phyloP scores from a whole-genome alignment of 2,888 invertebrate species.

The Cataglyphis albicans region DNA sequence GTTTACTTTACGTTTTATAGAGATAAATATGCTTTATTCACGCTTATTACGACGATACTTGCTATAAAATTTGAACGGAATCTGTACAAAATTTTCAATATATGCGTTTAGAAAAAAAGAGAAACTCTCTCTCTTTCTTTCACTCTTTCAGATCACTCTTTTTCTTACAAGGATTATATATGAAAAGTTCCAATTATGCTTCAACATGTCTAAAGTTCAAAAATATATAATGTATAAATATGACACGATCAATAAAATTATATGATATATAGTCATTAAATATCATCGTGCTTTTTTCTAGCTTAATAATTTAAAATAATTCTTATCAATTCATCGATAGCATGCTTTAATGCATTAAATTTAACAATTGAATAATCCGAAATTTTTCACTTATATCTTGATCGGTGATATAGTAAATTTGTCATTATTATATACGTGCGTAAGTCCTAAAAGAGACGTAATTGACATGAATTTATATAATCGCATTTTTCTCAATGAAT shows the following conservation, averaged over 20 bases:
- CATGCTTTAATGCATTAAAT: too few relatives aligned
- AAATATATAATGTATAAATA: background rate
- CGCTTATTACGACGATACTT: background rate
- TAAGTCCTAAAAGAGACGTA: background rate
- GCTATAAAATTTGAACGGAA: background rate
- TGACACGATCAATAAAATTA: too few relatives aligned
- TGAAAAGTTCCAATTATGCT: background rate
- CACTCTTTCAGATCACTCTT: too few relatives aligned
- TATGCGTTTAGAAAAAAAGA: background rate
- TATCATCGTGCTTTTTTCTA: too few relatives aligned
- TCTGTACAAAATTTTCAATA: too few relatives aligned
- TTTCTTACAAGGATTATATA: background rate
- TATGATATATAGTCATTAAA: too few relatives aligned
- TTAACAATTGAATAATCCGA: background rate
- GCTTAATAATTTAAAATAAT: too few relatives aligned
- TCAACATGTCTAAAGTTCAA: background rate
- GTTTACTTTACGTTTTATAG: too few relatives aligned
- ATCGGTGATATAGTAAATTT: too few relatives aligned
- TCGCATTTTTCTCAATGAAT: background rate
- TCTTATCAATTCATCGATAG: too few relatives aligned
- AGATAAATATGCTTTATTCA: background rate
- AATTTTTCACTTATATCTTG: background rate
- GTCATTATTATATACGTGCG: too few relatives aligned
- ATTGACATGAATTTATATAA: background rate
- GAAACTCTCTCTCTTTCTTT: background rate